Base-by-base conservation (phyloP, 1,140 invertebrate species). In the Propsilocerus akamusi region DNA sequence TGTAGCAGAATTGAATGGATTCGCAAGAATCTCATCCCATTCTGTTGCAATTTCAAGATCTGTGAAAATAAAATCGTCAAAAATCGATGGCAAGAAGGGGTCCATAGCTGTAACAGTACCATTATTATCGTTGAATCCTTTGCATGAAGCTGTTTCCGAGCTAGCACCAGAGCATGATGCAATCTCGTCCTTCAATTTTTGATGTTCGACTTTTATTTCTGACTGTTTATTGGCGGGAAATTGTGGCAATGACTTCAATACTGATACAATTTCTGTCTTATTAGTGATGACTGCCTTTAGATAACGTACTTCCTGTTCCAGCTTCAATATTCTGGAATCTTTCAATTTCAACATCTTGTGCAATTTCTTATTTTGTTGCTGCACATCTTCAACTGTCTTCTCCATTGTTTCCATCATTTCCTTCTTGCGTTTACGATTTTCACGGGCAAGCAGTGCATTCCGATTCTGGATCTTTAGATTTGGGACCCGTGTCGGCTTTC, bases 341-440 rank as follows among this genome's bases (percentile, higher is more conserved):
- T 75, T 72, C 11, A 67, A 62, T 7, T 71, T 63, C 4, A 76
- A 55, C 0, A 65, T 59, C 46, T 59, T 62, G 0, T 58, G 53
- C n/a, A 75, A 56, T 11, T 67, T 68, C 50, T 63, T 65, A 50
- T 74, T 74, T 6, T 72, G 64, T 12, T 57, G 55, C 17, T 66
- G 66, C 23, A 68, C 61, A 23, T 60, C 53, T 0, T 58, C 51
- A 0, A 75, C 52, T 52, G 71, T 67, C n/a, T 59, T 67, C 53
- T 77, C 73, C 4, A 76, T 63, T 30, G 63, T 66, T 49, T 73
- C 64, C 5, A 77, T 47, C 49, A 76, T 71, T 12, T 69, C 63
- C 53, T 77, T 77, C 50, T 77, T 77, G 2, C 65, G 67, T 4
- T 69, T 66, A 6, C 75, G 62, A 56, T 76, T 77, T 52, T 74